phyloP scores from a whole-genome alignment of 53 echinoderm and acorn worm genomes.

The Paelopatides confundens region DNA sequence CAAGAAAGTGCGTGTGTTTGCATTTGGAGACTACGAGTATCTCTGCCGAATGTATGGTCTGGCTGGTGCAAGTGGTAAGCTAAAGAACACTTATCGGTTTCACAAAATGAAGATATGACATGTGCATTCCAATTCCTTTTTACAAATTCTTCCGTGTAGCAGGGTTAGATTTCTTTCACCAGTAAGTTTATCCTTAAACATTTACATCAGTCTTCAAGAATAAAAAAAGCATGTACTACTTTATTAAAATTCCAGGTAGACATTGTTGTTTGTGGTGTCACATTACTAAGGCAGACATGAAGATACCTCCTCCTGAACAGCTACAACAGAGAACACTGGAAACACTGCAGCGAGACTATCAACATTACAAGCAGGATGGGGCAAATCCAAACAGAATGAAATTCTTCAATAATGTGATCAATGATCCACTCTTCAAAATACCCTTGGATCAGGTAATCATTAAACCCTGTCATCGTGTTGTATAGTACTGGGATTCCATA shows the following conservation, averaged over 20 bases:
- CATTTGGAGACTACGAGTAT: background rate
- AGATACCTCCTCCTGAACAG: background rate
- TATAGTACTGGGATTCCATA: background rate
- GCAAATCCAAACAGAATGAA: background rate
- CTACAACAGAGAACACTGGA: background rate
- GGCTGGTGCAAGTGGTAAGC: background rate
- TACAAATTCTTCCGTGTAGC: too few species aligned
- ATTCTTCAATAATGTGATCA: slow-evolving; percentile 8
- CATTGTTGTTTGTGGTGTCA: slow-evolving; percentile 67
- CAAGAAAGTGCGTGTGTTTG: background rate
- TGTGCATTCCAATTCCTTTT: too few species aligned
- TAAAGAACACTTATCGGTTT: background rate
- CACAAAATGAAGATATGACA: too few species aligned
- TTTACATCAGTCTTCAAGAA: too few species aligned
- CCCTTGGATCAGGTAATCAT: slow-evolving; percentile 31
- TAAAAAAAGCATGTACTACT: background rate
- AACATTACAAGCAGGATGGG: background rate
- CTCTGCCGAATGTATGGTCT: background rate
- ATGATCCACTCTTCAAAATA: background rate
- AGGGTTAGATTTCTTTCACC: too few species aligned
- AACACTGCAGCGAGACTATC: background rate
- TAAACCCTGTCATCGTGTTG: too few species aligned
- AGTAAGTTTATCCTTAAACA: too few species aligned
- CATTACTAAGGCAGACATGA: slow-evolving; percentile 44
- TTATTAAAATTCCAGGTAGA: slow-evolving; percentile 46